These are phyloP conservation scores for Columba guinea DNA, from an alignment of 2,797 vertebrate genomes.

Conservation along the genomic window DNA sequence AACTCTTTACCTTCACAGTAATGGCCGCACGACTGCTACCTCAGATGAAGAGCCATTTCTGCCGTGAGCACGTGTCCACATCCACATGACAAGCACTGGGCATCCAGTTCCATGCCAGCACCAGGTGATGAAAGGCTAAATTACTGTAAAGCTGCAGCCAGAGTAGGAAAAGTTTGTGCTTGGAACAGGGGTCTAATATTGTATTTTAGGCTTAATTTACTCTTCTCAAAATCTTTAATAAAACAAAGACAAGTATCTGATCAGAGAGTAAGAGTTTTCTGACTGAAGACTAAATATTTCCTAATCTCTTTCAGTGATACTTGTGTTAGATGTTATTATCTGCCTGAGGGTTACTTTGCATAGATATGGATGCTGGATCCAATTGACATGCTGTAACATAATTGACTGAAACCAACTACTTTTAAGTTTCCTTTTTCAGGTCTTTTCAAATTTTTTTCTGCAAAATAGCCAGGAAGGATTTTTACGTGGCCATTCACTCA, in stretches of 20 bases:
- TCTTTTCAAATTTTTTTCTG: neutral
- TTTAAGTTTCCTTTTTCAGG: neutral
- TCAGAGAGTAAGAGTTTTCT: neutral
- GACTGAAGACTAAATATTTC: neutral
- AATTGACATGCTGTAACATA: neutral
- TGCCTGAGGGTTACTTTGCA: neutral
- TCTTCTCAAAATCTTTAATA: neutral
- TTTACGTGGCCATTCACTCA: neutral
- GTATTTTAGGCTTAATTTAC: neutral
- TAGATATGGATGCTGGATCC: neutral
- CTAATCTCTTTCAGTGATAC: neutral
- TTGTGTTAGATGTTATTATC: neutral
- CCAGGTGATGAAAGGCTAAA: neutral
- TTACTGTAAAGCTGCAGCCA: neutral
- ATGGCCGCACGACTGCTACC: neutral
- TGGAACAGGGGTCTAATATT: fast-evolving
- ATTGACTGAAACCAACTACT: neutral
- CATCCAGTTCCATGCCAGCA: neutral
- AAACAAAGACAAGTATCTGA: neutral
- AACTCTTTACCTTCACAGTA: neutral
- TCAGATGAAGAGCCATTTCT: neutral
- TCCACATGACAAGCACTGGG: neutral
- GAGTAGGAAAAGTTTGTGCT: fast-evolving
- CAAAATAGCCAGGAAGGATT: neutral
- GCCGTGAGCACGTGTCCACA: fast-evolving